phyloP scores from a whole-genome alignment of 2,113 vertebrate species.

The Empidonax alnorum region DNA sequence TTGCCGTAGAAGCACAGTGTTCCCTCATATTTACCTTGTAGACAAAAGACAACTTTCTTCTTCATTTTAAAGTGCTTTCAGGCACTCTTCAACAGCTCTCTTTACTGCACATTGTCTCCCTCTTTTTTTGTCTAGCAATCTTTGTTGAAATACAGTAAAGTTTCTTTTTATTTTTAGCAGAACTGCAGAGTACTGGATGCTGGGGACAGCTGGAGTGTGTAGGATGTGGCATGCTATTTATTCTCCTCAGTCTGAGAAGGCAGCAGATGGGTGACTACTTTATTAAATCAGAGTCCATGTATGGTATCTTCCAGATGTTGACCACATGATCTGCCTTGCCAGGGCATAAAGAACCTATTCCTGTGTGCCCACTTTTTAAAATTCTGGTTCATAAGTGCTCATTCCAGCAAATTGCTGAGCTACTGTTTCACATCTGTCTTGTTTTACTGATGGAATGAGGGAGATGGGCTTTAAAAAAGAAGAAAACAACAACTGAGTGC shows the following conservation, averaged over 20 bases:
- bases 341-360: constrained; percentile 45
- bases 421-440: constrained; percentile 57
- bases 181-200: constrained; percentile 74
- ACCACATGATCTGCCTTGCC: constrained; percentile 52
- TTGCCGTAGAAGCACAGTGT: neutral
- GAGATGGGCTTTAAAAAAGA: neutral
- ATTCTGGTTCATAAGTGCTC: neutral
- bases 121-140: constrained; percentile 1
- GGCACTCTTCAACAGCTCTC: neutral
- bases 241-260: constrained; percentile 70
- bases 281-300: constrained; percentile 64
- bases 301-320: constrained; percentile 76
- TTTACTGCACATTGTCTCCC: neutral
- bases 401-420: neutral
- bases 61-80: neutral
- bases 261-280: constrained; percentile 77
- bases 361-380: constrained; percentile 41
- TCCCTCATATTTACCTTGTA: neutral
- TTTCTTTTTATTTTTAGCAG: constrained; percentile 75
- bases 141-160: constrained; percentile 65
- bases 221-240: constrained; percentile 79
- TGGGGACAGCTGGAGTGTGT: constrained; percentile 81
- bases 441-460: neutral
- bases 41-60: neutral
- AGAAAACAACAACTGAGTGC: neutral